Evolutionary conservation across 1,140 invertebrate genomes (phyloP).

Genomic region (Drosophila azteca): DNA sequence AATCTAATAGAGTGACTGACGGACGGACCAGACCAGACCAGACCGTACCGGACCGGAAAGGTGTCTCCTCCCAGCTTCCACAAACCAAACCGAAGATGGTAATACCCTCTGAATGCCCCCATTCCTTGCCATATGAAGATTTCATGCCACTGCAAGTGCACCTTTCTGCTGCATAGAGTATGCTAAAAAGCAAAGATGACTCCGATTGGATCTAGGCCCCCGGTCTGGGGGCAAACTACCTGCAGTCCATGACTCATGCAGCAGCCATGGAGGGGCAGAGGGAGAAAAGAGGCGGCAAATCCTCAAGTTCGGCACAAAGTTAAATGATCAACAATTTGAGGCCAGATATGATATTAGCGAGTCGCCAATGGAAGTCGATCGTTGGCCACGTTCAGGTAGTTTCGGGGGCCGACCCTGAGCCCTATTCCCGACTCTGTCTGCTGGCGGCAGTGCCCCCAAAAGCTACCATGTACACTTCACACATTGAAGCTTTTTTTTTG

Average conservation of each 20-base stretch:
- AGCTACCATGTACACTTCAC: constrained; percentile 12
- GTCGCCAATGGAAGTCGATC: constrained; percentile 28
- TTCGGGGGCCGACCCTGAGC: constrained; percentile 52
- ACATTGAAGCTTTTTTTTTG: constrained; percentile 12
- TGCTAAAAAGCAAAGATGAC: constrained; percentile 24
- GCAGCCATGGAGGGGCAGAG: neutral
- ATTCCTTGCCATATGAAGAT: too few relatives aligned
- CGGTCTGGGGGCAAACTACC: constrained; percentile 40
- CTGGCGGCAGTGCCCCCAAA: constrained; percentile 7
- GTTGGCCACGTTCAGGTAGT: constrained; percentile 64
- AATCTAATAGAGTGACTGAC: constrained; percentile 56
- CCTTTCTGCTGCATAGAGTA: constrained; percentile 7
- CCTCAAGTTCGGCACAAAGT: constrained; percentile 41
- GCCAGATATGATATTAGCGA: constrained; percentile 76
- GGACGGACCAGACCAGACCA: too few relatives aligned
- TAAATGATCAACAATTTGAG: constrained; percentile 68
- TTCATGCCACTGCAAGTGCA: too few relatives aligned
- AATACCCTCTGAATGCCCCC: too few relatives aligned
- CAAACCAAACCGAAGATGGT: neutral
- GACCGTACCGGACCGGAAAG: too few relatives aligned
- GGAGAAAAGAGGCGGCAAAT: constrained; percentile 31
- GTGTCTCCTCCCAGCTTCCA: too few relatives aligned
- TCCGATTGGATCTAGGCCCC: constrained; percentile 19
- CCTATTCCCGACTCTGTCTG: constrained; percentile 25
- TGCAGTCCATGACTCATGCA: constrained; percentile 63